phyloP scores from a whole-genome alignment of 2,888 invertebrate genomes.

The Parnassius apollo region DNA sequence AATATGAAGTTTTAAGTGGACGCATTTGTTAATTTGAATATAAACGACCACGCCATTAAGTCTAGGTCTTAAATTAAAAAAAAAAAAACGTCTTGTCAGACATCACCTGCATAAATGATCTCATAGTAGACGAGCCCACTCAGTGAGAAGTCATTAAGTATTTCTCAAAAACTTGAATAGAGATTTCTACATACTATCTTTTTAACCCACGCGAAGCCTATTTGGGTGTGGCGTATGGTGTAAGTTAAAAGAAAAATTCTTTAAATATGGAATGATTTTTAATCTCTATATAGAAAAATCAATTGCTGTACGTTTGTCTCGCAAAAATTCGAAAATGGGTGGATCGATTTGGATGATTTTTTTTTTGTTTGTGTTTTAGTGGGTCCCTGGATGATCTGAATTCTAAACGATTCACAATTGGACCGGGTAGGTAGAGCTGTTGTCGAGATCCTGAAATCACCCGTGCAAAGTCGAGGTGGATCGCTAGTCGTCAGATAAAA shows the following conservation, averaged over 20 bases:
- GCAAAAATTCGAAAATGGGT: too few relatives aligned
- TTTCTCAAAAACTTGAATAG: constrained; percentile 51
- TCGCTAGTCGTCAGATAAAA: too few relatives aligned
- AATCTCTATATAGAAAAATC: too few relatives aligned
- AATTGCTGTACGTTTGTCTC: too few relatives aligned
- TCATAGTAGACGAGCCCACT: constrained; percentile 50
- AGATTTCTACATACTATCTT: constrained; percentile 52
- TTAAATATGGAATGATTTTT: too few relatives aligned
- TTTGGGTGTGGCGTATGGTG: constrained; percentile 40
- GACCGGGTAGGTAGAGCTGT: too few relatives aligned
- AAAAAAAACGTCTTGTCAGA: constrained; percentile 6
- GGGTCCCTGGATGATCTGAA: too few relatives aligned
- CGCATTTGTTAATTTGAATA: constrained; percentile 17
- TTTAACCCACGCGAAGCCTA: constrained; percentile 62
- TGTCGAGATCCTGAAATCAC: too few relatives aligned
- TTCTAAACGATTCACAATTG: too few relatives aligned
- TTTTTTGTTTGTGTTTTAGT: too few relatives aligned
- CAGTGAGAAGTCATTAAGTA: constrained; percentile 51
- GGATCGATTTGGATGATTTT: too few relatives aligned
- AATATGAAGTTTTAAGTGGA: constrained; percentile 15
- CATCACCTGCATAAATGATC: constrained; percentile 29
- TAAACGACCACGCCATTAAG: constrained; percentile 20
- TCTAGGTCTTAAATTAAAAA: constrained; percentile 24
- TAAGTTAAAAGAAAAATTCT: constrained; percentile 29
- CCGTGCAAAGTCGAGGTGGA: too few relatives aligned